These are phyloP conservation scores for Liolophura sinensis DNA, from an alignment of 1,140 invertebrate species.

Conservation along the genomic window DNA sequence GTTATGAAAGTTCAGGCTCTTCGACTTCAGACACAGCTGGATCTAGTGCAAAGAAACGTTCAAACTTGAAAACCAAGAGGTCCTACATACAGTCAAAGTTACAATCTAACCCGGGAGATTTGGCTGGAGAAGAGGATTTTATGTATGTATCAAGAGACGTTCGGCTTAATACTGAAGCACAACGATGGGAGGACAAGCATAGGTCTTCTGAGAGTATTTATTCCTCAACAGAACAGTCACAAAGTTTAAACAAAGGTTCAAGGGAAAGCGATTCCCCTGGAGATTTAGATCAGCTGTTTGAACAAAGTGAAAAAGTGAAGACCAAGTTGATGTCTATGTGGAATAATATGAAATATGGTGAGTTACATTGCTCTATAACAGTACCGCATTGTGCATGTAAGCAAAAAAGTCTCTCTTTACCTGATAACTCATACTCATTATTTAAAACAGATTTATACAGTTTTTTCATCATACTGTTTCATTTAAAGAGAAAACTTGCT, in stretches of 20 bases:
- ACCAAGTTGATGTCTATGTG: constrained; percentile 81
- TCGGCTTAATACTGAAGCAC: too few species aligned
- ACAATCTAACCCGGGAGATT: too few species aligned
- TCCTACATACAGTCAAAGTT: too few species aligned
- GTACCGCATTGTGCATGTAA: neutral
- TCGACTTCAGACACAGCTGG: too few species aligned
- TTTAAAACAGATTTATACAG: constrained; percentile 1
- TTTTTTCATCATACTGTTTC: neutral
- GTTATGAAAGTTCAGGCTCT: too few species aligned
- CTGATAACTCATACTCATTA: neutral
- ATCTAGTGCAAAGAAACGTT: too few species aligned
- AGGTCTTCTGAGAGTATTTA: too few species aligned
- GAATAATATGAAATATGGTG: constrained; percentile 89
- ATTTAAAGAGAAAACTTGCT: neutral
- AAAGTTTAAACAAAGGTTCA: neutral
- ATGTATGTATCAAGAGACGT: too few species aligned
- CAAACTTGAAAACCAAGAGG: too few species aligned
- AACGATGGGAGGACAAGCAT: too few species aligned
- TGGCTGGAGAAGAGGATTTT: too few species aligned
- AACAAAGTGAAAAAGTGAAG: constrained; percentile 73
- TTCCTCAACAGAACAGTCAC: too few species aligned
- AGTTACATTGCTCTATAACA: constrained; percentile 8
- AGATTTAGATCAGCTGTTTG: constrained; percentile 2
- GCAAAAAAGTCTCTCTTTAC: neutral
- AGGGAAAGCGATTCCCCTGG: neutral